Percentiles rank a stretch among this genome's conserved stretches.
phyloP scores from a whole-genome alignment of 2,888 invertebrate species.

The Minunthozetes semirufus region DNA sequence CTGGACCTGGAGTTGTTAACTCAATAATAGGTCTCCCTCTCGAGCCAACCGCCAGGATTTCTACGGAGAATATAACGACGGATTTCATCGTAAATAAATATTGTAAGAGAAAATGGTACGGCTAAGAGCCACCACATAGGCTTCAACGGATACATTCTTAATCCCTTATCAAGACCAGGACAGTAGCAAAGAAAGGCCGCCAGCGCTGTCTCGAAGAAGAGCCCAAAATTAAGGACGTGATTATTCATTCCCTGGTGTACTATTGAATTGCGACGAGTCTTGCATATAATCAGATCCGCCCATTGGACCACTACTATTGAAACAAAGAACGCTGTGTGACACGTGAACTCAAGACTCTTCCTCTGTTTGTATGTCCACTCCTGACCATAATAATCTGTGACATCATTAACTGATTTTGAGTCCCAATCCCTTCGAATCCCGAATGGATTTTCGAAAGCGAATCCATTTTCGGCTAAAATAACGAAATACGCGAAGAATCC shows the following conservation, averaged over 20 bases:
- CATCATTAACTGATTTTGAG: slow-evolving; percentile 92
- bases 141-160: slow-evolving; percentile 51
- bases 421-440: slow-evolving; percentile 81
- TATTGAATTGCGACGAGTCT: slow-evolving; percentile 51
- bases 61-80: slow-evolving; percentile 93
- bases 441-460: slow-evolving; percentile 59
- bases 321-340: slow-evolving; percentile 52
- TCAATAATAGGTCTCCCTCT: slow-evolving; percentile 92
- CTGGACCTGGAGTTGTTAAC: neutral
- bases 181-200: slow-evolving; percentile 52
- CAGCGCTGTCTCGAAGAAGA: slow-evolving; percentile 51
- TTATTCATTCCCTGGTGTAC: slow-evolving; percentile 52
- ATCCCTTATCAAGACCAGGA: slow-evolving; percentile 50
- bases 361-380: slow-evolving; percentile 56
- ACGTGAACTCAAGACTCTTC: slow-evolving; percentile 50
- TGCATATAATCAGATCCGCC: slow-evolving; percentile 52
- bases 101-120: slow-evolving; percentile 92
- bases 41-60: slow-evolving; percentile 97
- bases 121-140: slow-evolving; percentile 98
- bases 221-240: slow-evolving; percentile 50
- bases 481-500: slow-evolving; percentile 90
- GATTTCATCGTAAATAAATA: slow-evolving; percentile 97
- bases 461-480: slow-evolving; percentile 77
- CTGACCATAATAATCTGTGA: slow-evolving; percentile 65
- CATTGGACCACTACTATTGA: slow-evolving; percentile 52